Conservation (phyloP, 1,140 invertebrate species). For the Amphibalanus amphitrite region DNA sequence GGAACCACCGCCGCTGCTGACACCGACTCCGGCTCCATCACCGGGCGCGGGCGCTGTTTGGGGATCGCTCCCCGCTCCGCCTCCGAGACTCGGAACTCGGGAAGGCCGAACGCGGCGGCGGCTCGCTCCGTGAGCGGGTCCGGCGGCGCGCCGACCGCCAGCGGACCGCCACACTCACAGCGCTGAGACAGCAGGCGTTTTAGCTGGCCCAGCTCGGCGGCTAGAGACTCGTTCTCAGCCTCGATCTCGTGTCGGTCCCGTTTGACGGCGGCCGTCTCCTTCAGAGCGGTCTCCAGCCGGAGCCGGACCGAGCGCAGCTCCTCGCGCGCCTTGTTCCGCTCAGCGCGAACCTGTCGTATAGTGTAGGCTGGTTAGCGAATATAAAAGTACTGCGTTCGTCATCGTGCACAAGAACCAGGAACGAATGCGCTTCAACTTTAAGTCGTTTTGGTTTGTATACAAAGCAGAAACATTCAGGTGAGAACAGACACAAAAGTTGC, state of each 20-base stretch:
- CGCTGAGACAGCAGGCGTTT: constrained; percentile 25
- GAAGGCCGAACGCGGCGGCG: background rate
- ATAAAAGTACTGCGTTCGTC: too few relatives aligned
- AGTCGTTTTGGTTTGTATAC: too few relatives aligned
- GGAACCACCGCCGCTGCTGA: too few relatives aligned
- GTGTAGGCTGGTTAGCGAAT: too few relatives aligned
- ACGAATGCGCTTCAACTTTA: too few relatives aligned
- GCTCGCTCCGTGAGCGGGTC: background rate
- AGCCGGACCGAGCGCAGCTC: constrained; percentile 60
- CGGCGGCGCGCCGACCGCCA: background rate
- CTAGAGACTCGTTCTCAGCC: constrained; percentile 56
- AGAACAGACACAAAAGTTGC: too few relatives aligned
- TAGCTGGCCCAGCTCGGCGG: constrained; percentile 59
- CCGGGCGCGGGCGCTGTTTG: background rate
- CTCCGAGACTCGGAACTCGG: background rate
- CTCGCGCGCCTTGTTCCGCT: constrained; percentile 69
- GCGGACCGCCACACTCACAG: background rate
- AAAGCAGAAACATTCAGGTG: too few relatives aligned
- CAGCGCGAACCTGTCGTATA: constrained; percentile 42
- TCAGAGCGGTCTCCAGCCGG: constrained; percentile 56
- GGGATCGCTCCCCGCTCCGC: background rate
- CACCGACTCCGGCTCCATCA: background rate
- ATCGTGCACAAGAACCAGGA: too few relatives aligned
- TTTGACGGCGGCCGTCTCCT: constrained; percentile 55
- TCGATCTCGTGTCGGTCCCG: constrained; percentile 62